Conservation (phyloP, 2,113 vertebrate species). For the Brachyistius frenatus region DNA sequence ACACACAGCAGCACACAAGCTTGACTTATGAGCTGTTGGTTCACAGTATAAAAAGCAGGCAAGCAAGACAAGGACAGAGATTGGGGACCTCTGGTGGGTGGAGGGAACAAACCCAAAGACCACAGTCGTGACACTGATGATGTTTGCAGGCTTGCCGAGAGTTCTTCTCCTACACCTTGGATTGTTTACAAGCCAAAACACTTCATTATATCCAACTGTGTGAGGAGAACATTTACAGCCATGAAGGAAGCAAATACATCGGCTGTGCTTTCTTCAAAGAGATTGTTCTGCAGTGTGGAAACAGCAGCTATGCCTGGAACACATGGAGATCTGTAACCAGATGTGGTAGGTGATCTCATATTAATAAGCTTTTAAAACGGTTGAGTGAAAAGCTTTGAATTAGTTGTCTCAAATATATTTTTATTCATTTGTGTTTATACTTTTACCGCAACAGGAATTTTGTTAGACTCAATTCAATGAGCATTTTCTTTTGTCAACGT, state of each 20-base stretch:
- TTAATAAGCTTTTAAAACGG: no score
- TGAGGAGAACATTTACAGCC: conserved; percentile 45
- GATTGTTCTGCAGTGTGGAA: conserved; percentile 45
- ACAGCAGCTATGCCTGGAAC: neutral
- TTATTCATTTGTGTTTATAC: no score
- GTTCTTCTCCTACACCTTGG: conserved; percentile 34
- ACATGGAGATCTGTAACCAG: conserved; percentile 45
- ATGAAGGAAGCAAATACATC: neutral
- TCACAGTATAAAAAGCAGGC: no score
- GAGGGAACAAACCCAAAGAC: no score
- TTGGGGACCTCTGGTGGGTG: no score
- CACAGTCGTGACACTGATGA: conserved; percentile 2
- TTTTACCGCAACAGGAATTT: no score
- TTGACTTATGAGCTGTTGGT: no score
- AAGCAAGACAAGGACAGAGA: no score
- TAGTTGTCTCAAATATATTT: no score
- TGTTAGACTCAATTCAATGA: no score
- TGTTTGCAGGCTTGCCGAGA: conserved; percentile 51
- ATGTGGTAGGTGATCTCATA: conserved; percentile 67
- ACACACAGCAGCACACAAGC: no score
- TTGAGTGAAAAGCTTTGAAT: no score
- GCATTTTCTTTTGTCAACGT: neutral
- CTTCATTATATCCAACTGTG: conserved; percentile 41
- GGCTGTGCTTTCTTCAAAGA: conserved; percentile 75
- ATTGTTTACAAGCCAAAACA: conserved; percentile 22